Evolutionary conservation across 2,113 vertebrate genomes (phyloP).

Genomic region (Mastomys natalensis): DNA sequence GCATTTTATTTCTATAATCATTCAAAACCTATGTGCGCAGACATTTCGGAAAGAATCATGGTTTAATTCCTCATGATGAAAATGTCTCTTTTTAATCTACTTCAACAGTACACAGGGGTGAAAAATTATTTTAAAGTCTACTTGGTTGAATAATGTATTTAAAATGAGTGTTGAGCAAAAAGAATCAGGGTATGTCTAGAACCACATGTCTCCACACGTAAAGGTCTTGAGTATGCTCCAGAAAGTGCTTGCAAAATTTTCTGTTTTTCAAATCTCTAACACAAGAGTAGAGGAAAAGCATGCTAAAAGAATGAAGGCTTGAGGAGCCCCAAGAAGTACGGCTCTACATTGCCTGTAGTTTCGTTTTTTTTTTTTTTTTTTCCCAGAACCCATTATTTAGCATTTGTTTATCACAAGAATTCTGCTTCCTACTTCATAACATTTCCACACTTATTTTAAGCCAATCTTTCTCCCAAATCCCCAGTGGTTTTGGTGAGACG

Average conservation of each 20-base stretch:
- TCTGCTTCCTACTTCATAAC: neutral
- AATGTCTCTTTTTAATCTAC: slow-evolving; percentile 1
- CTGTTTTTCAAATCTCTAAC: neutral
- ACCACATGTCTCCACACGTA: neutral
- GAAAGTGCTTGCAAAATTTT: neutral
- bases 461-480: neutral
- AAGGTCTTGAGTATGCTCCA: neutral
- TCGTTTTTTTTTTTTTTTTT: neutral
- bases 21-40: slow-evolving; percentile 4
- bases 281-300: neutral
- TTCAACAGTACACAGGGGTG: neutral
- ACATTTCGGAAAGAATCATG: slow-evolving; percentile 43
- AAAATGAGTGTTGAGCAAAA: neutral
- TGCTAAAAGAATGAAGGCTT: neutral
- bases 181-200: neutral
- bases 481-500: neutral
- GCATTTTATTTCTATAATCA: slow-evolving; percentile 1
- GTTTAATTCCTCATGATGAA: slow-evolving; percentile 2
- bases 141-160: slow-evolving; percentile 3
- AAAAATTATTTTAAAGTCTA: slow-evolving; percentile 25
- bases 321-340: neutral
- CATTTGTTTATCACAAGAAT: neutral
- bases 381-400: neutral
- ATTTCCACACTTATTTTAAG: neutral
- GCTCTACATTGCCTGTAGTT: neutral